Base-by-base conservation (phyloP, 2,888 invertebrate species). In the Bellardia pandia region DNA sequence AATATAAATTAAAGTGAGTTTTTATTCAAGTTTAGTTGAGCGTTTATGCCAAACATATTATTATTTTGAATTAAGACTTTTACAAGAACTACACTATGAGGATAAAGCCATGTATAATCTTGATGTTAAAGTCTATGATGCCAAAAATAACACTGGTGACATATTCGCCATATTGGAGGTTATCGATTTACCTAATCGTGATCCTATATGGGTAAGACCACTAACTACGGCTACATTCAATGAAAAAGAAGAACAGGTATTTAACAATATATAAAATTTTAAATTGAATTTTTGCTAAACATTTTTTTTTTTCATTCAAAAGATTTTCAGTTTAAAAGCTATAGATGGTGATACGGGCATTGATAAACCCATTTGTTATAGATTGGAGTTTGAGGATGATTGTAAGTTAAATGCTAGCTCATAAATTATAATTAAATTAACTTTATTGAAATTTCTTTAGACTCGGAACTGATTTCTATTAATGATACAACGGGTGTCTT, bases 301-400 rank as follows among this genome's bases (percentile, higher is more conserved):
- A 0, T 40, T 40, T 60, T 53, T 14, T 53, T 14, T 62, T n/a
- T n/a, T n/a, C n/a, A 40, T 85, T 64, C 82, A 82, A 7, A 56
- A 92, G 92, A 78, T 53, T 56, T 95, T 95, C 90, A 89, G 89
- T 2, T 94, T 96, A 0, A 90, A 91, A 33, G 96, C 96, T 6
- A 94, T 95, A 30, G 96, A 96, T 90, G 96, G 96, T 1, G 96
- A 96, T 91, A 94, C 95, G 0, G 95, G 94, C 40, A 94, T 96
- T 76, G 93, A 95, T 89, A 94, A 94, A 82, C 91, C 92, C 3
- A 95, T 96, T 66, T 91, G 93, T 86, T 96, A 96, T 90, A 91
- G 91, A 51, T 91, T 95, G 3, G 92, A 93, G 75, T 93, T 93
- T 3, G 92, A 92, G 72, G 91, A 91, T 3, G 89, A 91, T 87